phyloP scores from a whole-genome alignment of 2,888 invertebrate species.

The Julus scanicus region DNA sequence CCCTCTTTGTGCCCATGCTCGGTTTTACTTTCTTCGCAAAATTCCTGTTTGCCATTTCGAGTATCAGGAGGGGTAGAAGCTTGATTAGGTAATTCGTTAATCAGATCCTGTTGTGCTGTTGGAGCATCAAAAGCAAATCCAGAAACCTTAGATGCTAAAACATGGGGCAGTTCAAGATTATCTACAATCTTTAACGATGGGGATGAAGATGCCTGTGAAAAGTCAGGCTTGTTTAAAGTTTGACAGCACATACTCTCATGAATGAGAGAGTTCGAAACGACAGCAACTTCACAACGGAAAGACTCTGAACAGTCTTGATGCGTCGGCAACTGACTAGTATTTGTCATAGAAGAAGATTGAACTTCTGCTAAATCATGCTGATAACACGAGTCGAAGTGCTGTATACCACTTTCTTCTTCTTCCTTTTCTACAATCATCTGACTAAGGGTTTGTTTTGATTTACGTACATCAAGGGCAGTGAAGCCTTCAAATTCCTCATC shows the following conservation, averaged over 20 bases:
- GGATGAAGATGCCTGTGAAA: slow-evolving; percentile 14
- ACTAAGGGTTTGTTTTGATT: slow-evolving; percentile 34
- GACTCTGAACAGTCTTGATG: not conserved
- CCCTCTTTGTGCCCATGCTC: not conserved
- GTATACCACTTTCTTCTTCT: not conserved
- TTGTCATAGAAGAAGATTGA: not conserved
- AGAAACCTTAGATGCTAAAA: not conserved
- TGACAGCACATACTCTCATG: slow-evolving; percentile 51
- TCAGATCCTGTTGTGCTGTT: not conserved
- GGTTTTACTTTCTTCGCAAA: not conserved
- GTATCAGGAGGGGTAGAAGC: not conserved
- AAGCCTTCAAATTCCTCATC: slow-evolving; percentile 57
- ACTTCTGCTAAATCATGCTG: not conserved
- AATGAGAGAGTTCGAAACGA: not conserved
- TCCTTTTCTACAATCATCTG: slow-evolving; percentile 49
- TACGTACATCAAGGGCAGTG: slow-evolving; percentile 49
- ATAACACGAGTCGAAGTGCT: not conserved
- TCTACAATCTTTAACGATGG: not conserved
- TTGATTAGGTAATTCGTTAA: slow-evolving; percentile 2
- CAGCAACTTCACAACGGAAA: not conserved
- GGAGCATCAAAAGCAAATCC: not conserved
- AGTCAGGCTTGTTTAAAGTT: slow-evolving; percentile 54
- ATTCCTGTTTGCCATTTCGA: not conserved
- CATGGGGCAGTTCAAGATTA: not conserved
- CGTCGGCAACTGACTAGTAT: not conserved